phyloP scores from a whole-genome alignment of 1,140 invertebrate species.

The Drosophila bocqueti region DNA sequence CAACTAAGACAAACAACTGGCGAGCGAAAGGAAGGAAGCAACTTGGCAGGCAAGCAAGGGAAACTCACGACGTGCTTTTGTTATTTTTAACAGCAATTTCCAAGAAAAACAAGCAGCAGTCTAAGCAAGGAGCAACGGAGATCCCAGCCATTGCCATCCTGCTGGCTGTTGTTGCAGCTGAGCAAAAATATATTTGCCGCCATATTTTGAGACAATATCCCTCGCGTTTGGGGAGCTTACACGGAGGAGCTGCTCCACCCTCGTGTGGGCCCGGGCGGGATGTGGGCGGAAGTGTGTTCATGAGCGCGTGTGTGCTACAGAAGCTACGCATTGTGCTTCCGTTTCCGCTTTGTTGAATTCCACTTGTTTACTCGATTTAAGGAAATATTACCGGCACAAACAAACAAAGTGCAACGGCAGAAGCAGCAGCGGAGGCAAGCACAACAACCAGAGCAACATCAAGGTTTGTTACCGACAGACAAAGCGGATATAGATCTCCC shows the following conservation, averaged over 20 bases:
- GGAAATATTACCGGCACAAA: conserved; percentile 83
- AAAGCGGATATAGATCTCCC: conserved; percentile 54
- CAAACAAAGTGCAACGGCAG: conserved; percentile 75
- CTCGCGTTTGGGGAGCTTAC: conserved; percentile 54
- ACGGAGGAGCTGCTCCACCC: conserved; percentile 42
- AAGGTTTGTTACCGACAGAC: conserved; percentile 27
- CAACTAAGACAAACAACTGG: conserved; percentile 69
- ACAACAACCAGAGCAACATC: conserved; percentile 14
- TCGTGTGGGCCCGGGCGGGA: conserved; percentile 11
- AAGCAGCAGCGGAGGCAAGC: conserved; percentile 28
- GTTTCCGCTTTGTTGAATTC: conserved; percentile 83
- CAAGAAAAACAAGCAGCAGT: conserved; percentile 76
- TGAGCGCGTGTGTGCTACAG: conserved; percentile 45
- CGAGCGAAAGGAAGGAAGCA: conserved; percentile 58
- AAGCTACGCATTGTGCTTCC: conserved; percentile 80
- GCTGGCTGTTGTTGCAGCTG: conserved; percentile 55
- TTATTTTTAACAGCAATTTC: conserved; percentile 82
- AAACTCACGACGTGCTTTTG: conserved; percentile 70
- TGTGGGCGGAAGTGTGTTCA: conserved; percentile 15
- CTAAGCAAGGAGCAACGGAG: conserved; percentile 25
- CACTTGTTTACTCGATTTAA: conserved; percentile 83
- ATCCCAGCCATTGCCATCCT: conserved; percentile 1
- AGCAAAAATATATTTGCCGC: conserved; percentile 79
- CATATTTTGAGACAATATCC: conserved; percentile 82
- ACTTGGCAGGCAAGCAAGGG: conserved; percentile 64